Base-by-base conservation (phyloP, 2,888 invertebrate species). In the Hydrotaea cyrtoneurina region DNA sequence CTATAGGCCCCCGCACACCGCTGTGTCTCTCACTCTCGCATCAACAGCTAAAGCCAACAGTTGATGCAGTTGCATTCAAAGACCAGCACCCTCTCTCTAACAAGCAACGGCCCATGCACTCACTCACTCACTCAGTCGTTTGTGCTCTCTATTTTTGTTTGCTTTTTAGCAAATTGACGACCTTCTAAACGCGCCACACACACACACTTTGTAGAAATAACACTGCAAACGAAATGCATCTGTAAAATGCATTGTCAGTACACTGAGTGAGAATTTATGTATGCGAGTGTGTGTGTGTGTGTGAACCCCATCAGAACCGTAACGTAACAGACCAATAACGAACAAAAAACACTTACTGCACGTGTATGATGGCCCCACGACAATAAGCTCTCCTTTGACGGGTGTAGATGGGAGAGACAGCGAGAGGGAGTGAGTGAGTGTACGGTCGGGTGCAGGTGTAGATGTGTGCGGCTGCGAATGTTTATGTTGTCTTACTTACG, bases 81-180 rank as follows among this genome's bases (percentile, higher is more conserved):
- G 50, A n/a, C 8, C 2, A 57, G 13, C 55, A 39, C 39, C 11
- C 39, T 39, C 39, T 39, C 39, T 10, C 39, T 8, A 4, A 8
- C 4, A 10, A 39, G 39, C 10, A 8, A n/a, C n/a, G n/a, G 55
- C 43, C 2, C 31, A 31, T 31, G 31, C 31, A 31, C n/a, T n/a
- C 7, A 31, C 31, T 43, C 23, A 13, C 69, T 21, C 46, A 43
- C 46, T 43, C 31, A n/a, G 31, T 17, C 8, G 39, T 36, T 31
- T 43, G 66, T 10, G 10, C 59, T 39, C 43, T 66, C 43, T 66
- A 23, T 62, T 62, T 66, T 46, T n/a, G n/a, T n/a, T 43, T 13
- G 39, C 43, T 39, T 46, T n/a, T 69, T 69, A 46, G 46, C 69
- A 69, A 23, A 69, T 43, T 43, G 69, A 69, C 46, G 69, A 69